Evolutionary conservation across 1,140 invertebrate species (phyloP), one percentile per base, ranked within the genome.

Genomic region (Drosophila auraria): DNA sequence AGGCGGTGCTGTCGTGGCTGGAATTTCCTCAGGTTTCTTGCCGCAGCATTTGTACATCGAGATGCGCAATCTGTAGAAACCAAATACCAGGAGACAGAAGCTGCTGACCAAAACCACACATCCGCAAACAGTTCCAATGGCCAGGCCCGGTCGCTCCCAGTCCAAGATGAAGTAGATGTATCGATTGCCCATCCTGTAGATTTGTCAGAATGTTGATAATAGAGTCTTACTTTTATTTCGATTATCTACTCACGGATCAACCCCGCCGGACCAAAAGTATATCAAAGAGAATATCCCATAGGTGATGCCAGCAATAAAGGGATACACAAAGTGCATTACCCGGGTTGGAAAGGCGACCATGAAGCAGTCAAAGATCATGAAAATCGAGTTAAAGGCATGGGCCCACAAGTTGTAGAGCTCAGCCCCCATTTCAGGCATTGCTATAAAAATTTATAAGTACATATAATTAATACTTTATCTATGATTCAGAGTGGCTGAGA

Each of bases 351-450:
- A 94, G 3, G 94, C 94, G 0, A 95, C 95, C 12, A 97, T 83
- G 25, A 95, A 94, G 23, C 97, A 91, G 92, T 98, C 97, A 7
- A 96, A 75, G 1, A 97, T 50, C 94, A 97, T 97, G 27, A 96
- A 93, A 3, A 96, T 62, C 2, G 95, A 95, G 93, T 97, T 97
- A n/a, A 95, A 94, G 1, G 95, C 95, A 83, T 98, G 97, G 3
- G 95, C 93, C 93, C 96, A 94, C 4, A 97, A 83, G 84, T 97
- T 97, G 45, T 92, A 20, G 93, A 93, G 83, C 1, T 80, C 80
- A 30, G 69, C 49, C 1, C 82, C 86, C 30, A 69, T 80, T 36
- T 25, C 86, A n/a, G 78, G 33, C 79, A 90, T 80, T 14, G 33
- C 86, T 90, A 27, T 7, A 3, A 56, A 38, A 17, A 50, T 20